A percentile compares a stretch with the other conserved stretches of the same genome.
Evolutionary conservation across 2,888 invertebrate genomes (phyloP).

Genomic region (Bembecia ichneumoniformis): DNA sequence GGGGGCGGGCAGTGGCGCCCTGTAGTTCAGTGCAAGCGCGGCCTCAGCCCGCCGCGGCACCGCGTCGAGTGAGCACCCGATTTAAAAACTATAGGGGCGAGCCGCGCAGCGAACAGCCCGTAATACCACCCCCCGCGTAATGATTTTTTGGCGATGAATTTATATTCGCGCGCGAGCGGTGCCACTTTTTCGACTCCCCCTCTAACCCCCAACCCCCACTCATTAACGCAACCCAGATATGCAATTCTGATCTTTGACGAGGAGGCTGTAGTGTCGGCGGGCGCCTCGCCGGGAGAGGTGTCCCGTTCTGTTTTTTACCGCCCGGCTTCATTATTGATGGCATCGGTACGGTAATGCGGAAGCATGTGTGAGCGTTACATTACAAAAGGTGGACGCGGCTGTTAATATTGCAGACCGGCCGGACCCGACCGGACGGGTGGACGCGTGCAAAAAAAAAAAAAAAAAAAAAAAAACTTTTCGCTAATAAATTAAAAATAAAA

Average conservation of each 20-base stretch:
- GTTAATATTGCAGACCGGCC: slow-evolving; percentile 71
- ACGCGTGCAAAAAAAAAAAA: slow-evolving; percentile 57
- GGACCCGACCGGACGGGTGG: slow-evolving; percentile 68
- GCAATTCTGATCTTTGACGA: slow-evolving; percentile 78
- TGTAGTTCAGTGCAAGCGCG: slow-evolving; percentile 22
- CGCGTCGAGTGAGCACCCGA: slow-evolving; percentile 65
- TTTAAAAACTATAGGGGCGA: slow-evolving; percentile 70
- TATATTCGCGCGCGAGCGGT: slow-evolving; percentile 78
- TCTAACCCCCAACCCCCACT: slow-evolving; percentile 59
- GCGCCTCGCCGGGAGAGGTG: slow-evolving; percentile 68
- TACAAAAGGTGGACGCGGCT: slow-evolving; percentile 71
- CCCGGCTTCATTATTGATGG: slow-evolving; percentile 74
- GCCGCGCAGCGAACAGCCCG: slow-evolving; percentile 68
- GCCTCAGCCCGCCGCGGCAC: slow-evolving; percentile 60
- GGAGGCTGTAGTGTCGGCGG: slow-evolving; percentile 73
- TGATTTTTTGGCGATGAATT: slow-evolving; percentile 90
- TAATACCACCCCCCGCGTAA: slow-evolving; percentile 84
- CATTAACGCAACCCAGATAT: slow-evolving; percentile 78
- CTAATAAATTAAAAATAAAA: slow-evolving; percentile 30
- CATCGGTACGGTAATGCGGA: slow-evolving; percentile 72
- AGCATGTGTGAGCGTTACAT: slow-evolving; percentile 73
- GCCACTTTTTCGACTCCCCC: slow-evolving; percentile 69
- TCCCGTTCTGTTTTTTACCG: slow-evolving; percentile 71
- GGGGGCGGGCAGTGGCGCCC: slow-evolving; percentile 40
- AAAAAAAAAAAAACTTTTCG: slow-evolving; percentile 24